Percentiles rank a stretch among this genome's conserved stretches.
Evolutionary conservation across 2,113 vertebrate genomes (phyloP).

Genomic region (Buteo buteo): DNA sequence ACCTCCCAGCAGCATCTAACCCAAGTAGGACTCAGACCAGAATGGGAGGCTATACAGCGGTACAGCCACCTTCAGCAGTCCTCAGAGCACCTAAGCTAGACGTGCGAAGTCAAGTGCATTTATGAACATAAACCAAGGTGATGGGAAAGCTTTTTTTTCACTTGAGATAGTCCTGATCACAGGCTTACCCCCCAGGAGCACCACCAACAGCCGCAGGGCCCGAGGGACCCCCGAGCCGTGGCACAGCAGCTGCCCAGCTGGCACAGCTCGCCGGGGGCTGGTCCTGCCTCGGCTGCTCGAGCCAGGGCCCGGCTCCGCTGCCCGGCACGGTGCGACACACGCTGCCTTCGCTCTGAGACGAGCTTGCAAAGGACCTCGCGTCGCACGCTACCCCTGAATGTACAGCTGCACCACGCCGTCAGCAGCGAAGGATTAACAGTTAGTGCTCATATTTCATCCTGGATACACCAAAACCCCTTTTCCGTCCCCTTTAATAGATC

Average conservation of each 20-base stretch:
- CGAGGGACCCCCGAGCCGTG: rapidly evolving
- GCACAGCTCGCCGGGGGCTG: neutral
- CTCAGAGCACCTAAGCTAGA: neutral
- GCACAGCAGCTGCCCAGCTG: neutral
- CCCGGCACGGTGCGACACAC: rapidly evolving
- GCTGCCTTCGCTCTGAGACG: rapidly evolving
- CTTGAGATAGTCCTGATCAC: neutral
- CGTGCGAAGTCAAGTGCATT: rapidly evolving
- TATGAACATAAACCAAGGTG: neutral
- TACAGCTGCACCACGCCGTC: rapidly evolving
- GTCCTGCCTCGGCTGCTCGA: neutral
- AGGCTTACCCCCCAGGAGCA: rapidly evolving
- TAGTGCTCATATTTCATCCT: rapidly evolving
- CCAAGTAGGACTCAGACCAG: neutral
- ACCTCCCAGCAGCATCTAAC: neutral
- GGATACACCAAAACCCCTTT: neutral
- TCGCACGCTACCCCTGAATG: rapidly evolving
- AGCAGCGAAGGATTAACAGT: neutral
- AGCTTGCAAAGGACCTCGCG: too few relatives aligned
- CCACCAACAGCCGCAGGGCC: neutral
- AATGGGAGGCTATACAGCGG: rapidly evolving
- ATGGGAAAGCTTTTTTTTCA: neutral
- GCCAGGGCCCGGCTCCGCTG: neutral
- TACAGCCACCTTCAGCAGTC: neutral
- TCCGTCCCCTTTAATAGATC: neutral